A percentile compares a stretch with the other conserved stretches of the same genome.
Conservation (phyloP, 1,140 invertebrate genomes). For the Aphis craccivora region DNA sequence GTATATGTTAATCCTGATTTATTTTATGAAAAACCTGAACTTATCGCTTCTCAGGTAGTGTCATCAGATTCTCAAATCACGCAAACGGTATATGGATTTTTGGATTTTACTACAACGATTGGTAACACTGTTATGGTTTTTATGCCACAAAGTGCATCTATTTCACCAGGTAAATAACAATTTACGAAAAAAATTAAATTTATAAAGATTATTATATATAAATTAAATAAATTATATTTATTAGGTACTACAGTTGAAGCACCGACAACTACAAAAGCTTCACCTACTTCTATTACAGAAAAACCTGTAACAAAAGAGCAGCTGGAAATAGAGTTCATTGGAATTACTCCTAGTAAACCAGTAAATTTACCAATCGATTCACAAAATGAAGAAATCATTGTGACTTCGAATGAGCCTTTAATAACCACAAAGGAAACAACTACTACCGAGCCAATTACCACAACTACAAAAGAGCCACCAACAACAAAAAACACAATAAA, state of each 20-base stretch:
- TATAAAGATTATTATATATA: background rate
- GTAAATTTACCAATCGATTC: background rate
- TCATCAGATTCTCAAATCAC: slow-evolving; percentile 62
- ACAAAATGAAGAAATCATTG: slow-evolving; percentile 10
- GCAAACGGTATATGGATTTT: slow-evolving; percentile 88
- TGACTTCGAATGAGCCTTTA: background rate
- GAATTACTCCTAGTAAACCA: slow-evolving; percentile 51
- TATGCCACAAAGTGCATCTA: slow-evolving; percentile 77
- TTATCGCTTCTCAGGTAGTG: background rate
- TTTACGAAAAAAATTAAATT: background rate
- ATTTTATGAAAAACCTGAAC: slow-evolving; percentile 36
- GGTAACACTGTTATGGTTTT: slow-evolving; percentile 90
- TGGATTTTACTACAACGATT: slow-evolving; percentile 88
- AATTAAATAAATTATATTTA: background rate
- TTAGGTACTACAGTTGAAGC: slow-evolving; percentile 6
- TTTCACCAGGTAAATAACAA: slow-evolving; percentile 43
- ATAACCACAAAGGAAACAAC: background rate
- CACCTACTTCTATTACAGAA: background rate
- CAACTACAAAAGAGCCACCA: slow-evolving; percentile 44
- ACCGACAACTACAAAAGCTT: background rate
- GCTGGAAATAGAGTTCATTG: background rate
- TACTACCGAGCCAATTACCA: slow-evolving; percentile 16
- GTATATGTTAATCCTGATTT: slow-evolving; percentile 58
- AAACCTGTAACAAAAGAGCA: background rate
- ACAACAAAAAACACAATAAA: background rate